Conservation (phyloP, 2,888 invertebrate species). For the Holacanthella duospinosa region DNA sequence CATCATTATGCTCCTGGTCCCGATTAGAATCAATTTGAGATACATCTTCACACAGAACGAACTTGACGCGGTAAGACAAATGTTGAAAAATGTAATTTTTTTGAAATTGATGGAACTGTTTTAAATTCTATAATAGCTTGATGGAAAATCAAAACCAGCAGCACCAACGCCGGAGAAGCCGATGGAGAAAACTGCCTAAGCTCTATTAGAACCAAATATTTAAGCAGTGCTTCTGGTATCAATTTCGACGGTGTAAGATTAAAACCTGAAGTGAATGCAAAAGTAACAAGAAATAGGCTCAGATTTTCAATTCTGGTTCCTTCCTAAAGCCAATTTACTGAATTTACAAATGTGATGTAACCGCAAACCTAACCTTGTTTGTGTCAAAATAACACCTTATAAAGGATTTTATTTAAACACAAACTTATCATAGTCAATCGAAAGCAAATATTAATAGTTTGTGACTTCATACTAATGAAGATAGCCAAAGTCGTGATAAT, state of each 20-base stretch:
- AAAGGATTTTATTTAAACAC: too few species aligned
- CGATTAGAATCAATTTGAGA: constrained; percentile 42
- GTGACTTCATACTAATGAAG: background rate
- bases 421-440: too few species aligned
- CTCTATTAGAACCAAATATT: too few species aligned
- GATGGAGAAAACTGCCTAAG: background rate
- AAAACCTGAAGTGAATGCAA: background rate
- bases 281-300: too few species aligned
- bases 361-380: background rate
- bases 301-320: background rate
- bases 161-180: background rate
- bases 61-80: constrained; percentile 2
- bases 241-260: too few species aligned
- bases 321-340: background rate
- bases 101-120: too few species aligned
- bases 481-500: background rate
- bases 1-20: constrained; percentile 44
- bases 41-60: constrained; percentile 23
- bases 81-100: too few species aligned
- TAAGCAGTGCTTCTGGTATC: too few species aligned
- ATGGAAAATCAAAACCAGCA: background rate
- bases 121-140: constrained; percentile 1
- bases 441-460: background rate
- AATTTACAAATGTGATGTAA: background rate
- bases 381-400: too few species aligned